Conservation (phyloP, 2,113 vertebrate species). For the Xenus cinereus region DNA sequence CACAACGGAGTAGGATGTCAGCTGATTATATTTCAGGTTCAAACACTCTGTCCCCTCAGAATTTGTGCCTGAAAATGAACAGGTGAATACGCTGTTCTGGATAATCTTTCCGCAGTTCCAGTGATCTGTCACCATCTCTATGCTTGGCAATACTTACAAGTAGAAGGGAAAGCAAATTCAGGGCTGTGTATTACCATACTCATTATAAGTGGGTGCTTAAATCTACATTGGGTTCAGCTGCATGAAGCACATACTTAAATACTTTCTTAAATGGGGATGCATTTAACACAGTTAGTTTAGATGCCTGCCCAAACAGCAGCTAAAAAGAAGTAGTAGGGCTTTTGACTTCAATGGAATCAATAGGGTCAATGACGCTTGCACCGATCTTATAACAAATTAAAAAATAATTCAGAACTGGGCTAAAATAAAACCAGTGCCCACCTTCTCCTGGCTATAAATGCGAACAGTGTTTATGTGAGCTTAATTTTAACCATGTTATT, state of each 20-base stretch:
- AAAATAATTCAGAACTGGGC: background rate
- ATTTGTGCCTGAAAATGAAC: background rate
- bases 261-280: background rate
- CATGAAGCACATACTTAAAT: background rate
- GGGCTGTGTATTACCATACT: background rate
- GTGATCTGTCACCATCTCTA: background rate
- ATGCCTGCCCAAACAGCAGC: background rate
- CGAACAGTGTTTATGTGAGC: constrained; percentile 28
- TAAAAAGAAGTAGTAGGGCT: background rate
- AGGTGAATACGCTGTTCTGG: background rate
- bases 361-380: background rate
- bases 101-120: background rate
- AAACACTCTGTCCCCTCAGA: background rate
- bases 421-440: background rate
- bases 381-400: background rate
- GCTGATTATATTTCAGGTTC: background rate
- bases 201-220: background rate
- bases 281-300: background rate
- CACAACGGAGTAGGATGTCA: background rate
- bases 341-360: background rate
- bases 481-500: constrained; percentile 48
- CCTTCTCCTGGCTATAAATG: background rate
- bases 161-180: background rate
- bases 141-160: background rate
- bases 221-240: background rate